Conservation (phyloP, 2,797 vertebrate species). For the Pseudochirops corinnae region DNA sequence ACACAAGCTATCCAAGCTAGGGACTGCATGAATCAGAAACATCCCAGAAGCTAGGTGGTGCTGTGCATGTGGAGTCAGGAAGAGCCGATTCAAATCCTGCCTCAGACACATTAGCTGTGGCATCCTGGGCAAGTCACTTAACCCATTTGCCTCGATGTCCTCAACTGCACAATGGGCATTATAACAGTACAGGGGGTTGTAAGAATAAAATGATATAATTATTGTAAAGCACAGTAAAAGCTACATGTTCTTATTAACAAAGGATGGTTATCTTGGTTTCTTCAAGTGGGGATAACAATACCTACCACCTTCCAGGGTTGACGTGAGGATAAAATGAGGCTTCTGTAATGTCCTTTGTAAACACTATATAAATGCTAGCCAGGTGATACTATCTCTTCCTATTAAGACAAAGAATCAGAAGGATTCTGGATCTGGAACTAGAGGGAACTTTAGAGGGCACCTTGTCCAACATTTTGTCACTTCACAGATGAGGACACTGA, state of each 20-base stretch:
- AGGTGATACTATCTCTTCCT: neutral
- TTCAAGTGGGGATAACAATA: neutral
- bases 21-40: neutral
- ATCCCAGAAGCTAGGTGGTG: neutral
- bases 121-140: neutral
- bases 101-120: neutral
- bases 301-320: neutral
- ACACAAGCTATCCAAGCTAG: neutral
- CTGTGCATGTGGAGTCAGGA: neutral
- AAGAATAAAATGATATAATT: no score
- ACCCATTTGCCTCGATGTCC: neutral
- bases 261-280: no score
- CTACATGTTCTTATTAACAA: no score
- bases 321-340: no score
- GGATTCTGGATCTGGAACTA: neutral
- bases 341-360: neutral
- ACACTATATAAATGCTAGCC: neutral
- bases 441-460: neutral
- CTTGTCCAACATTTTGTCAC: neutral
- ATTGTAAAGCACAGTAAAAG: no score
- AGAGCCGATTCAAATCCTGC: neutral
- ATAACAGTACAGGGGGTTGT: no score
- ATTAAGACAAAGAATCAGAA: no score
- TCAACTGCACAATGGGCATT: neutral
- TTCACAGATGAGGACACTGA: neutral